Conservation (phyloP, 2,113 vertebrate genomes). For the Sinocyclocheilus anshuiensis region DNA sequence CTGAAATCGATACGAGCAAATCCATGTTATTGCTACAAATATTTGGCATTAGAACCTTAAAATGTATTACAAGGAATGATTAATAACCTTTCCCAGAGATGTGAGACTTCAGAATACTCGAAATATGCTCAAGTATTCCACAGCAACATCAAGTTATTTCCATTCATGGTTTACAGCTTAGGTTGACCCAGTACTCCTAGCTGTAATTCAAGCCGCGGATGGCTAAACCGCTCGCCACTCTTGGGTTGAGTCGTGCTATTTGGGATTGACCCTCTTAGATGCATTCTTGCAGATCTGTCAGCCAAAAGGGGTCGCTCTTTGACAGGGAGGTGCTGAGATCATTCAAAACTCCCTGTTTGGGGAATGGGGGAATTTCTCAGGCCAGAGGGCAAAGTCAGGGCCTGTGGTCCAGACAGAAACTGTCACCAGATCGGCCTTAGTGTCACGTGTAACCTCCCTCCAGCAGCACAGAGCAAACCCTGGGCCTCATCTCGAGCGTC, state of each 20-base stretch:
- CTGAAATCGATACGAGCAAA: constrained; percentile 20
- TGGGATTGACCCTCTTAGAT: constrained; percentile 5
- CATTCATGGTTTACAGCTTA: constrained; percentile 13
- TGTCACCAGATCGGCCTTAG: constrained; percentile 58
- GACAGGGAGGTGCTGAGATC: constrained; percentile 47
- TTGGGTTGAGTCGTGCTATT: neutral
- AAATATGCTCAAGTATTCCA: constrained; percentile 7
- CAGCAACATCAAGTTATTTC: constrained; percentile 15
- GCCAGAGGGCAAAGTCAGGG: constrained; percentile 53
- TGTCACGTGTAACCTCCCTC: constrained; percentile 47
- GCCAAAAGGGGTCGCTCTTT: constrained; percentile 61
- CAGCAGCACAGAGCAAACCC: constrained; percentile 37
- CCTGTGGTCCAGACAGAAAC: constrained; percentile 55
- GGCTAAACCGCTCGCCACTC: neutral
- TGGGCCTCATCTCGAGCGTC: constrained; percentile 40
- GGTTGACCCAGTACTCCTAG: neutral
- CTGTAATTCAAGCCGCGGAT: constrained; percentile 29
- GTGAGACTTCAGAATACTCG: neutral
- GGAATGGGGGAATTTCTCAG: constrained; percentile 56
- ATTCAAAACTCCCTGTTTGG: constrained; percentile 35
- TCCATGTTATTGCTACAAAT: neutral
- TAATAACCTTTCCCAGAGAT: constrained; percentile 23
- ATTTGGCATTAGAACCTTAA: constrained; percentile 3
- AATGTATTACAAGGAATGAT: constrained; percentile 20
- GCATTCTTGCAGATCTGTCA: constrained; percentile 27